Base-by-base conservation (phyloP, 2,797 vertebrate genomes). In the Myotis findleyi region DNA sequence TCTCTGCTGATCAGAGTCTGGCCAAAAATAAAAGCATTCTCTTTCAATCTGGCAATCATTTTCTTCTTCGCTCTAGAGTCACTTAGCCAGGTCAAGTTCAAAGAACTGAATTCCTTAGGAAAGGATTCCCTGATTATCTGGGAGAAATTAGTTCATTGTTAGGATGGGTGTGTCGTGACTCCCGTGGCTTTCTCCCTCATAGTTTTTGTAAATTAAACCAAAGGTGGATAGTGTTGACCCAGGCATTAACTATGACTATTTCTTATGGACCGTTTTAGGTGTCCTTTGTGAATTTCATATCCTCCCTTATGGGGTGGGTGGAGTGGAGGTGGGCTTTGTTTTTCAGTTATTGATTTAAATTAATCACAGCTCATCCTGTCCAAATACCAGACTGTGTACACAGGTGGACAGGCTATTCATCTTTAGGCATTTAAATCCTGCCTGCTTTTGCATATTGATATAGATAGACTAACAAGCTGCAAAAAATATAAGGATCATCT, bases 321-420 rank as follows among this genome's bases (percentile, higher is more conserved):
- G 38, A 36, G 57, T 86, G 49, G 89, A 82, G 36, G 59, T 53
- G 23, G 77, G 36, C 33, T 62, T 87, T 95, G 55, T 89, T 90
- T 84, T 93, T 69, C 27, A 96, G 87, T 96, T 80, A 91, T 82
- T 95, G 93, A 93, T 95, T 96, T 96, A 84, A 97, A 97, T 95
- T 93, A 82, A 91, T 96, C 84, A 90, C 73, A 86, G 69, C 64
- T 96, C 51, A 93, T 94, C 89, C 87, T 95, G 53, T 96, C 81
- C 68, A 95, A 97, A 97, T 69, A 93, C 38, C 73, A 53, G 51
- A 36, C 77, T 97, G 84, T 97, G 85, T 96, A 95, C 94, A 94
- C 96, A 97, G 93, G 89, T 96, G 89, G 92, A 82, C 69, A 82
- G 71, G 51, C 21, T 89, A 95, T 83, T 94, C 81, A 72, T 95